Percentiles rank a stretch among this genome's conserved stretches.
Evolutionary conservation across 2,888 invertebrate genomes (phyloP).

Genomic region (Polia nebulosa): DNA sequence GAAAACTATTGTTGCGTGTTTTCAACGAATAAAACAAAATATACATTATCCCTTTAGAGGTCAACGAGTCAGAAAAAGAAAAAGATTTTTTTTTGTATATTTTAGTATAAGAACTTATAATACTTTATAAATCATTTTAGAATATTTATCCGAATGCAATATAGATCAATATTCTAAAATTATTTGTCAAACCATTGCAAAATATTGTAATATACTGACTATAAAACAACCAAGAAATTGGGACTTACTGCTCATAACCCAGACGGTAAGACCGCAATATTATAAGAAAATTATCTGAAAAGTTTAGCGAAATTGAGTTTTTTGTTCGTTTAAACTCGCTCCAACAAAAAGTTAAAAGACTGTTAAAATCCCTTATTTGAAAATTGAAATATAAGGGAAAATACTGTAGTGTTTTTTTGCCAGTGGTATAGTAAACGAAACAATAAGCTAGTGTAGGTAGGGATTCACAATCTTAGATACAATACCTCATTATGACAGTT

Average conservation of each 20-base stretch:
- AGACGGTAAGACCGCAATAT: constrained; percentile 5
- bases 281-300: constrained; percentile 9
- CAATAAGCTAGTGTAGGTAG: not conserved
- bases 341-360: constrained; percentile 1
- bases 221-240: not conserved
- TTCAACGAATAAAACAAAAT: not conserved
- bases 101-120: not conserved
- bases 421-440: not conserved
- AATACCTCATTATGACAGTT: not conserved
- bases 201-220: not conserved
- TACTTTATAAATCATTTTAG: too few relatives aligned
- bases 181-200: too few relatives aligned
- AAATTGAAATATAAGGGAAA: not conserved
- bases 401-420: not conserved
- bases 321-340: not conserved
- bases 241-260: not conserved
- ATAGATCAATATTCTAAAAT: too few relatives aligned
- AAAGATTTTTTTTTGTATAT: not conserved
- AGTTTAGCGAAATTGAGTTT: not conserved
- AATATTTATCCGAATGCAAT: too few relatives aligned
- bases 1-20: not conserved
- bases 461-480: not conserved
- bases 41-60: not conserved
- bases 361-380: not conserved
- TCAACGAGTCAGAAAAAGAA: not conserved